Evolutionary conservation across 1,140 invertebrate species (phyloP).

Genomic region (Ooceraea biroi): DNA sequence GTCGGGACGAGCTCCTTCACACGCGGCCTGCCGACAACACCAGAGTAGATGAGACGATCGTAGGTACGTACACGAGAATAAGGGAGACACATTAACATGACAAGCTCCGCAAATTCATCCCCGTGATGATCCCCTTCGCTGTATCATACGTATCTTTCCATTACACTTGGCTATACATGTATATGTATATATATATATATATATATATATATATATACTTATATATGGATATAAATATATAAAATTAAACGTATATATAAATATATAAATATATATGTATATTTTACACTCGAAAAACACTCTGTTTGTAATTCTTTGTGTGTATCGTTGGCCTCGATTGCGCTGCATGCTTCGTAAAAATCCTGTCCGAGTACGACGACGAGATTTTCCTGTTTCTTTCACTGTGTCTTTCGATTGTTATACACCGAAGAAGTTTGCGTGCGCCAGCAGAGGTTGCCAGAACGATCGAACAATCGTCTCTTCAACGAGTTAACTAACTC

Average conservation of each 20-base stretch:
- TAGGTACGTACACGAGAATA: constrained; percentile 75
- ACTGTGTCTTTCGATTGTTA: background rate
- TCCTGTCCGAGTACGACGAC: constrained; percentile 83
- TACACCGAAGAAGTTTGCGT: background rate
- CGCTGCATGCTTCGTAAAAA: constrained; percentile 82
- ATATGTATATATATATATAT: constrained; percentile 20
- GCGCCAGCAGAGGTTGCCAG: background rate
- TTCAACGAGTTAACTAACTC: constrained; percentile 35
- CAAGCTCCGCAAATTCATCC: constrained; percentile 38
- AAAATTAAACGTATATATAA: constrained; percentile 22
- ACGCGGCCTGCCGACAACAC: constrained; percentile 71
- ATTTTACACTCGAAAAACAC: constrained; percentile 65
- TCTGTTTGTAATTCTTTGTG: constrained; percentile 71
- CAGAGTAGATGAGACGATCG: constrained; percentile 74
- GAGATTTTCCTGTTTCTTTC: constrained; percentile 9
- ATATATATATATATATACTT: constrained; percentile 38
- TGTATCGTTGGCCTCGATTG: constrained; percentile 81
- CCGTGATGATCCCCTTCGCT: background rate
- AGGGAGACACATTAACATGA: constrained; percentile 71
- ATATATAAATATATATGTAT: constrained; percentile 57
- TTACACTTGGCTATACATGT: constrained; percentile 56
- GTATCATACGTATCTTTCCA: constrained; percentile 6
- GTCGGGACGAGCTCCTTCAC: constrained; percentile 61
- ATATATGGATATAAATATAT: constrained; percentile 10
- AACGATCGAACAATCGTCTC: background rate